These are phyloP conservation scores for Dreissena polymorpha DNA, from an alignment of 1,140 invertebrate species.

Conservation along the genomic window DNA sequence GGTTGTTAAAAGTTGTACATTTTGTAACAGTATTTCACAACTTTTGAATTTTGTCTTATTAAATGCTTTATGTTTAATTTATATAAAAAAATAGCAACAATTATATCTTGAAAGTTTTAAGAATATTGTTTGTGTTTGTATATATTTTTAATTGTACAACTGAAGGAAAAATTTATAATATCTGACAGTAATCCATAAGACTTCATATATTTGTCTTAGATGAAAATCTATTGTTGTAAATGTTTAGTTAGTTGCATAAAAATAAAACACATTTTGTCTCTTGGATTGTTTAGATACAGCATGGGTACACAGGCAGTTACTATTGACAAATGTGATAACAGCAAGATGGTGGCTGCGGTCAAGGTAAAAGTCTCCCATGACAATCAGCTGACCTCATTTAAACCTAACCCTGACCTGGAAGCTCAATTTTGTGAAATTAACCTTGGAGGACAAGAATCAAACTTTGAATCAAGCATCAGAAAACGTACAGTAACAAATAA, in stretches of 20 bases:
- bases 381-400: not conserved
- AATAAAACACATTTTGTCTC: conserved; percentile 2
- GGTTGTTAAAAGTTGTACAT: no score
- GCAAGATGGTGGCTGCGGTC: conserved; percentile 48
- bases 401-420: conserved; percentile 15
- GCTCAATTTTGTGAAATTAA: conserved; percentile 12
- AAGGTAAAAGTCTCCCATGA: conserved; percentile 29
- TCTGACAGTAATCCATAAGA: not conserved
- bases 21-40: no score
- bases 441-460: not conserved
- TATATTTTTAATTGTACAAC: not conserved
- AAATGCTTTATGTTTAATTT: no score
- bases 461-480: not conserved
- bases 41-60: no score
- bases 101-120: not conserved
- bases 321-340: conserved; percentile 57
- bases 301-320: conserved; percentile 55
- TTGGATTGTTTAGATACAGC: conserved; percentile 21
- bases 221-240: not conserved
- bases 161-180: not conserved
- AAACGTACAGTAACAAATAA: conserved; percentile 20
- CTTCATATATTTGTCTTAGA: not conserved
- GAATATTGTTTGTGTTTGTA: not conserved
- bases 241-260: not conserved
- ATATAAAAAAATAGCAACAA: no score